These are phyloP conservation scores for Pontoporia blainvillei DNA, from an alignment of 2,113 vertebrate species.

Conservation along the genomic window DNA sequence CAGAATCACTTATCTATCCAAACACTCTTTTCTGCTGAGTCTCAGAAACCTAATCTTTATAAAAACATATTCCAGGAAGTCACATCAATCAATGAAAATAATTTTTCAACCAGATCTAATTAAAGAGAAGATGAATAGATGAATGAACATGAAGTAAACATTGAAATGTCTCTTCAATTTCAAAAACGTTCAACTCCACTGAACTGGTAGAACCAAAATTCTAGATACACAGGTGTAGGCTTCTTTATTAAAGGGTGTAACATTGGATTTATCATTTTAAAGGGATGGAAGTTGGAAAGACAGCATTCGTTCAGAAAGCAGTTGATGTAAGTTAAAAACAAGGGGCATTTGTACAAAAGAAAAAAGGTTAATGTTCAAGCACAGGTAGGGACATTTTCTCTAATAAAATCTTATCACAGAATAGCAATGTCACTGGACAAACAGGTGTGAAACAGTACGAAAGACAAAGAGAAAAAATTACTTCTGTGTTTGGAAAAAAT, in stretches of 20 bases:
- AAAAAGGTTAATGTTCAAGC: not conserved
- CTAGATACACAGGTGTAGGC: not conserved
- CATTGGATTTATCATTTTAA: not conserved
- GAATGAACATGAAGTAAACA: not conserved
- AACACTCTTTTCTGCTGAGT: not conserved
- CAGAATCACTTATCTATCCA: not conserved
- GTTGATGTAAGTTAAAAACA: not conserved
- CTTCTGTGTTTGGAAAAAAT: not conserved
- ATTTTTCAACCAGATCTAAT: not conserved
- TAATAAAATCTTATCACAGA: conserved; percentile 10
- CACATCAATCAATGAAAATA: not conserved
- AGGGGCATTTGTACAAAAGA: not conserved
- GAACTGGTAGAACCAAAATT: not conserved
- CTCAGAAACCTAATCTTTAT: not conserved
- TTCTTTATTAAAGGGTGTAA: not conserved
- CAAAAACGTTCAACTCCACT: not conserved
- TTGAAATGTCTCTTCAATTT: not conserved
- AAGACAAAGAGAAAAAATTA: conserved; percentile 7
- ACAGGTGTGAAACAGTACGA: not conserved
- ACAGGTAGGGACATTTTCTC: not conserved
- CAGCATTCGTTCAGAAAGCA: not conserved
- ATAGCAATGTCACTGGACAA: not conserved
- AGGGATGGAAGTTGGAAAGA: not conserved
- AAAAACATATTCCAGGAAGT: not conserved
- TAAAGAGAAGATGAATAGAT: not conserved